phyloP scores from a whole-genome alignment of 2,888 invertebrate genomes.

The Caenorhabditis japonica region DNA sequence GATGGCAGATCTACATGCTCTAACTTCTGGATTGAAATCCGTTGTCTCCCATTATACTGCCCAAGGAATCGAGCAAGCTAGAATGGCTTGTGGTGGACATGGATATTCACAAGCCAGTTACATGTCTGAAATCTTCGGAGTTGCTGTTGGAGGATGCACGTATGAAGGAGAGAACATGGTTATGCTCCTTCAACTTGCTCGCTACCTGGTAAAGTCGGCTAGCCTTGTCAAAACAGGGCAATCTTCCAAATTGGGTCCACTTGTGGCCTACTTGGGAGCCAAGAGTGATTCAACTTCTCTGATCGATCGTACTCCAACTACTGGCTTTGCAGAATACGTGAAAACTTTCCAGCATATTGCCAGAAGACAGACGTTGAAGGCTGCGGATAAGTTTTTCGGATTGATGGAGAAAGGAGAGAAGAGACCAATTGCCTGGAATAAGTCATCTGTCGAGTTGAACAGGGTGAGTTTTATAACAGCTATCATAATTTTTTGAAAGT shows the following conservation, averaged over 20 bases:
- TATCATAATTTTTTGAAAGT: too few relatives aligned
- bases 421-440: constrained; percentile 64
- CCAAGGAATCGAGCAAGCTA: constrained; percentile 85
- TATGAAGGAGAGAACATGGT: constrained; percentile 98
- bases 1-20: constrained; percentile 86
- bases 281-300: constrained; percentile 37
- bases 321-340: constrained; percentile 21
- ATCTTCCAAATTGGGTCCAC: constrained; percentile 15
- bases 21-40: constrained; percentile 92
- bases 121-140: constrained; percentile 55
- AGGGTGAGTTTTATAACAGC: constrained; percentile 27
- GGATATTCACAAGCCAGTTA: constrained; percentile 87
- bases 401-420: constrained; percentile 49
- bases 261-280: constrained; percentile 59
- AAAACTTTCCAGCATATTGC: constrained; percentile 57
- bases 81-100: constrained; percentile 94
- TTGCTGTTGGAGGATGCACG: constrained; percentile 88
- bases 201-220: constrained; percentile 84
- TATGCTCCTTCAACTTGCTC: constrained; percentile 88
- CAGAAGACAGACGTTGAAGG: constrained; percentile 48
- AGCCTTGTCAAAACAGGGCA: constrained; percentile 22
- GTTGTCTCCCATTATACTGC: constrained; percentile 83
- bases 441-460: constrained; percentile 61
- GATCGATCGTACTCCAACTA: constrained; percentile 32
- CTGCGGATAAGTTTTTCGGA: constrained; percentile 52